Evolutionary conservation across 2,113 vertebrate species (phyloP).

Genomic region (Calidris pygmaea): DNA sequence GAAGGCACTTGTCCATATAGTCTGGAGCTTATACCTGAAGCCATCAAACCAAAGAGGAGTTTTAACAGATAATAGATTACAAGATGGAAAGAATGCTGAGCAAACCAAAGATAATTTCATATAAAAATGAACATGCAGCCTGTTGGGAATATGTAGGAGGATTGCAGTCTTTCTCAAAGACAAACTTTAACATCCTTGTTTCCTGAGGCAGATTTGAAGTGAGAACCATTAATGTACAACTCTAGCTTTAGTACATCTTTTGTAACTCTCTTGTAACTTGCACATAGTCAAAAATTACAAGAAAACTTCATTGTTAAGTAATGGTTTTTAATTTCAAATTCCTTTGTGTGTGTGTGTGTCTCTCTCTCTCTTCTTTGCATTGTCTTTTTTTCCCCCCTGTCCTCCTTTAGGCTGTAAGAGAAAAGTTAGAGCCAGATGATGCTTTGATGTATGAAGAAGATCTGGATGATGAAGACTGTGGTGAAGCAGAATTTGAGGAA

Average conservation of each 20-base stretch:
- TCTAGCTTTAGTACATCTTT: neutral
- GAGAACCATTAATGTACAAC: neutral
- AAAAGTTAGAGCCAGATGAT: constrained; percentile 87
- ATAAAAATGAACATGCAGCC: neutral
- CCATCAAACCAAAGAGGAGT: neutral
- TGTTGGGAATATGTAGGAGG: neutral
- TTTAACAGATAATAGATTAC: neutral
- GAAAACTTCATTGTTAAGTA: neutral
- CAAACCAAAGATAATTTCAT: neutral
- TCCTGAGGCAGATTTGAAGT: neutral
- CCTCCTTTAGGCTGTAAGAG: constrained; percentile 76
- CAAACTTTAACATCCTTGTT: neutral
- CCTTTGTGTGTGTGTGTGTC: fast-evolving
- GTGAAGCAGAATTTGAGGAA: constrained; percentile 84
- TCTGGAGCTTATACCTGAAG: neutral
- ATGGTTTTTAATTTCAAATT: neutral
- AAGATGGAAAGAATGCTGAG: neutral
- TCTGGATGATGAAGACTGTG: constrained; percentile 83
- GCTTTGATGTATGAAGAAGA: constrained; percentile 89
- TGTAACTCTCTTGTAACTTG: neutral
- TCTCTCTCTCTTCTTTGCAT: neutral
- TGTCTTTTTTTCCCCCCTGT: neutral
- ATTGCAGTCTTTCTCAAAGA: neutral
- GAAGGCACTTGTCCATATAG: neutral
- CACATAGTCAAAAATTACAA: neutral